A percentile compares a stretch with the other conserved stretches of the same genome.
These are phyloP conservation scores for Poecilia picta DNA, from an alignment of 2,797 vertebrate species.

Conservation along the genomic window DNA sequence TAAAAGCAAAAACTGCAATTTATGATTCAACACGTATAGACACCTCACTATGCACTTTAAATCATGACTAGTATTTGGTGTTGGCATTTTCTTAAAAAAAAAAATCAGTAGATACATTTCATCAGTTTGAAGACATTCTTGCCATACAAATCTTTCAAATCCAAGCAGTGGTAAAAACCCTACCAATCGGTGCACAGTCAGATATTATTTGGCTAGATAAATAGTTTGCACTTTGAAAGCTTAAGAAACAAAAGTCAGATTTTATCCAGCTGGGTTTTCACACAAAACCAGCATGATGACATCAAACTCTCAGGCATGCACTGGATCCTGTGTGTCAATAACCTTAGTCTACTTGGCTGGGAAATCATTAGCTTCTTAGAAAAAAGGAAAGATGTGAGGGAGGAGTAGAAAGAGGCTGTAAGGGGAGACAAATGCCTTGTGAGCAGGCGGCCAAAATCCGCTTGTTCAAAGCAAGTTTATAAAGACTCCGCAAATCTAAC, in stretches of 20 bases:
- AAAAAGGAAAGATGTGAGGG: slow-evolving; percentile 27
- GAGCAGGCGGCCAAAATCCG: slow-evolving; percentile 63
- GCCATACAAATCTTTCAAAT: neutral
- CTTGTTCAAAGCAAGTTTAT: slow-evolving; percentile 68
- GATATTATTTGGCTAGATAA: slow-evolving; percentile 15
- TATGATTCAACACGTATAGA: neutral
- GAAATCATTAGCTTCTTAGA: slow-evolving; percentile 57
- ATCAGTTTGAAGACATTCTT: neutral
- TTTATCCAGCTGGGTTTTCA: slow-evolving; percentile 22
- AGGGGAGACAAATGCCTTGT: slow-evolving; percentile 60
- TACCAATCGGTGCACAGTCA: slow-evolving; percentile 16
- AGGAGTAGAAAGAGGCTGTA: neutral
- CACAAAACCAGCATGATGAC: slow-evolving; percentile 30
- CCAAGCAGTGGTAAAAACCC: slow-evolving; percentile 1
- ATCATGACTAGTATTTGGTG: neutral
- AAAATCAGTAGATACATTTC: neutral
- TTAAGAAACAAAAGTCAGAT: slow-evolving; percentile 14
- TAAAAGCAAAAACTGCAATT: neutral
- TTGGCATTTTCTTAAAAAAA: slow-evolving; percentile 7
- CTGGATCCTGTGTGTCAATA: slow-evolving; percentile 65
- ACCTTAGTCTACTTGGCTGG: slow-evolving; percentile 52
- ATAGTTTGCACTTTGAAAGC: slow-evolving; percentile 33
- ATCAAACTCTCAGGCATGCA: slow-evolving; percentile 58
- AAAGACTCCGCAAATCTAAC: slow-evolving; percentile 55
- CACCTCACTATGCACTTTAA: neutral